Evolutionary conservation across 2,888 invertebrate genomes (phyloP).

Genomic region (Gastracanthus pulcherrimus): DNA sequence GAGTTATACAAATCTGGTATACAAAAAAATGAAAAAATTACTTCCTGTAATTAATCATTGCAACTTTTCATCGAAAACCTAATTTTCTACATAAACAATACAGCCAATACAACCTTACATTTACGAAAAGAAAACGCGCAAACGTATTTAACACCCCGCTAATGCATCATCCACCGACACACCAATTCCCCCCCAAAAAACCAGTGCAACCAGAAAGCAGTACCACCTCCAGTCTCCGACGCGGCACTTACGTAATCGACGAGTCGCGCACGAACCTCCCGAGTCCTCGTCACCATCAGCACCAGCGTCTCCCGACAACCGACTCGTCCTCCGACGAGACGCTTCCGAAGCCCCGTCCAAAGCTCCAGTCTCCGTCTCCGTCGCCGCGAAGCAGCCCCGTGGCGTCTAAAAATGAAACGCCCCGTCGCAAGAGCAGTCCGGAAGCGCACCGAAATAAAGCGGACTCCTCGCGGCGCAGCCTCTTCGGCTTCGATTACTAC

Average conservation of each 20-base stretch:
- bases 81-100: too few species aligned
- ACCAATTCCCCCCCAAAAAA: too few species aligned
- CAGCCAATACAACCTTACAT: too few species aligned
- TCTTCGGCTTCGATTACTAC: conserved; percentile 24
- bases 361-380: neutral
- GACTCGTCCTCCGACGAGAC: conserved; percentile 26
- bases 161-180: too few species aligned
- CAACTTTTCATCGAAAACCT: too few species aligned
- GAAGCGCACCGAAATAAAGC: conserved; percentile 23
- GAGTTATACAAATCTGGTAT: too few species aligned
- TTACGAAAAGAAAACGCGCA: too few species aligned
- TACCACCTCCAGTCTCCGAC: conserved; percentile 16
- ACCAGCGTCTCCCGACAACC: neutral
- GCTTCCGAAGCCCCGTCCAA: conserved; percentile 27
- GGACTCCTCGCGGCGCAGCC: neutral
- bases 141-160: too few species aligned
- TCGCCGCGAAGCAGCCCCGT: neutral
- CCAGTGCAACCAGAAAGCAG: neutral
- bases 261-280: neutral
- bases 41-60: too few species aligned
- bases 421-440: neutral
- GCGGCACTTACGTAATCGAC: conserved; percentile 52
- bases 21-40: too few species aligned
- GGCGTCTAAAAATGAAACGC: conserved; percentile 27
- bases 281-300: neutral